A percentile compares a stretch with the other conserved stretches of the same genome.
Conservation (phyloP, 2,113 vertebrate genomes). For the Oxyura jamaicensis region DNA sequence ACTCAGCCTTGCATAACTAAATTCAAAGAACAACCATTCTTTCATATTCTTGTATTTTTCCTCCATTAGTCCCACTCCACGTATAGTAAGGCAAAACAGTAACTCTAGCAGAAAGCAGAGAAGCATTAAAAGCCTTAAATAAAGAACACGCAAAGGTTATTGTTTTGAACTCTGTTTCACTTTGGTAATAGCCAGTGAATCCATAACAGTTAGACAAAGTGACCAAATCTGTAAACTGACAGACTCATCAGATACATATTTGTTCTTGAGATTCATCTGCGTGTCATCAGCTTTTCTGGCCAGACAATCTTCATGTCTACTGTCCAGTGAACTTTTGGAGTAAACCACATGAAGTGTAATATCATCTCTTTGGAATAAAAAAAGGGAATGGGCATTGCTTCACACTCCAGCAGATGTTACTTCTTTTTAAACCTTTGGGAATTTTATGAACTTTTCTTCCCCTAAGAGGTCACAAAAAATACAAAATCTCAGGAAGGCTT, state of each 20-base stretch:
- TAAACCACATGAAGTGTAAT: constrained; percentile 29
- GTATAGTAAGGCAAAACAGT: background rate
- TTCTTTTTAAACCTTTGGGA: constrained; percentile 2
- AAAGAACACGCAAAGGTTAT: background rate
- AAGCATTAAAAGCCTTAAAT: background rate
- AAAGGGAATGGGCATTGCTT: constrained; percentile 9
- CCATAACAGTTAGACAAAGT: background rate
- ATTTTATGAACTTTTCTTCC: background rate
- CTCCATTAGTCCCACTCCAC: background rate
- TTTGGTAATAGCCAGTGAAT: constrained; percentile 19
- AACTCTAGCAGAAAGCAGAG: background rate
- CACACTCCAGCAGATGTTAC: constrained; percentile 42
- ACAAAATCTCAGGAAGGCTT: background rate
- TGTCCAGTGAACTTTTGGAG: constrained; percentile 32
- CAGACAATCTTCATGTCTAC: background rate
- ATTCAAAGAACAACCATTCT: background rate
- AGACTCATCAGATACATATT: background rate
- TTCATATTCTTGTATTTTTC: background rate
- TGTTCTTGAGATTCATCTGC: constrained; percentile 24
- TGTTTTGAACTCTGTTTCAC: background rate
- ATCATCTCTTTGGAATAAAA: constrained; percentile 51
- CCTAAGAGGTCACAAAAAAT: background rate
- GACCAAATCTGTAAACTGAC: background rate
- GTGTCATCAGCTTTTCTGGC: constrained; percentile 27
- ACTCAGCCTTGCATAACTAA: background rate